Evolutionary conservation across 2,888 invertebrate species (phyloP), one percentile per base, ranked within the genome.

Genomic region (Choreutis nemorana): DNA sequence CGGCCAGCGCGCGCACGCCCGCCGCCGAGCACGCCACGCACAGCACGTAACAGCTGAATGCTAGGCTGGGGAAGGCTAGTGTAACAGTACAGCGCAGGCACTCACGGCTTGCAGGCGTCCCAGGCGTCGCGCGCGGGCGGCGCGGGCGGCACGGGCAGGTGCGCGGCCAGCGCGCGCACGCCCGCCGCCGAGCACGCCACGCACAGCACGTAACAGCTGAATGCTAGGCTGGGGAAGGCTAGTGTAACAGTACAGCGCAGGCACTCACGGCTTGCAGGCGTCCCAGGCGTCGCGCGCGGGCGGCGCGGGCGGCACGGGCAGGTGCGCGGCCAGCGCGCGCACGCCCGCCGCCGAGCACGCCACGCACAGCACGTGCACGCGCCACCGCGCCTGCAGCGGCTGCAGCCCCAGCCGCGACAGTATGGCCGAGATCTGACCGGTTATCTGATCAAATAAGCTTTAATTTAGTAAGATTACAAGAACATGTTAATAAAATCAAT

Each of bases 11-110:
- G 2, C 66, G 44, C 26, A 72, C 60, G 48, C 61, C 58, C 16
- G 47, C 43, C 3, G 50, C 58, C 26, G 62, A 65, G 44, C 68
- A 68, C 10, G 64, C 57, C 23, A 73, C 34, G 36, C 73, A 73
- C 2, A 67, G 39, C 14, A 58, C 68, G 29, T 40, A n/a, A n/a
- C n/a, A n/a, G n/a, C n/a, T n/a, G n/a, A n/a, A n/a, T n/a, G n/a
- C n/a, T n/a, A n/a, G n/a, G n/a, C n/a, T n/a, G n/a, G n/a, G n/a
- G n/a, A n/a, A n/a, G n/a, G n/a, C n/a, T n/a, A n/a, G n/a, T n/a
- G n/a, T n/a, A n/a, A n/a, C n/a, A n/a, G n/a, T n/a, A n/a, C n/a
- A n/a, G n/a, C n/a, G n/a, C n/a, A n/a, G n/a, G n/a, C n/a, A n/a
- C n/a, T n/a, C n/a, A n/a, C n/a, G n/a, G n/a, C n/a, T n/a, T n/a